Base-by-base conservation (phyloP, 64 coral and sea anemone genomes). In the Pocillopora verrucosa region DNA sequence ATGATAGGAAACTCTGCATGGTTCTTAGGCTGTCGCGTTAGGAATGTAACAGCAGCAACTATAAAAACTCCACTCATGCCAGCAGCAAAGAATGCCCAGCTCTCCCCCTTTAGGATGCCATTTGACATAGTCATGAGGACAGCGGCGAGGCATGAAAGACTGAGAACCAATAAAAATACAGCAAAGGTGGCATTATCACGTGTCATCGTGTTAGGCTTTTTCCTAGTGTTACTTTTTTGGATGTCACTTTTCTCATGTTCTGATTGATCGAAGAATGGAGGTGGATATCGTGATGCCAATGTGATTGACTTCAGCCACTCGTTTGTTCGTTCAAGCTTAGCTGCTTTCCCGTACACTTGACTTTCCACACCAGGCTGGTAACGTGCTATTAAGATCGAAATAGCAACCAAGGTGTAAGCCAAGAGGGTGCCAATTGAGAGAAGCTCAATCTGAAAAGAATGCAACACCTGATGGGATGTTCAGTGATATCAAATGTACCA, bases 391-490 rank as follows among this genome's bases (percentile, higher is more conserved):
- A 89, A 24, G 20, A 89, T 75, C 64, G 87, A 76, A 16, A 89
- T 26, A 26, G 87, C 87, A 6, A 89, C 61, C 76, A 89, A n/a
- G 5, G 87, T 89, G 75, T 89, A 80, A 11, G 87, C 87, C 35
- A 69, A 79, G 30, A 89, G 60, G 16, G 87, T 79, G 63, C 87
- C 87, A 79, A 89, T 79, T 22, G 87, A 89, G 2, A 89, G 22
- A 41, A 89, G 63, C 36, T 89, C 87, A 69, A 89, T 78, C 76
- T 79, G 79, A 11, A 70, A 26, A 38, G 13, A 5, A 30, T 79
- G 45, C 26, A 51, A 51, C 41, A 51, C 7, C 41, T 51, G 41
- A 51, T 51, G 41, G 41, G 41, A 51, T 51, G 41, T 51, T 51
- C 7, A 7, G 41, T 51, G 41, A 7, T 51, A 51, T 51, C 41